Evolutionary conservation across 2,113 vertebrate genomes (phyloP).

Genomic region (Lamprologus tigripictilis): DNA sequence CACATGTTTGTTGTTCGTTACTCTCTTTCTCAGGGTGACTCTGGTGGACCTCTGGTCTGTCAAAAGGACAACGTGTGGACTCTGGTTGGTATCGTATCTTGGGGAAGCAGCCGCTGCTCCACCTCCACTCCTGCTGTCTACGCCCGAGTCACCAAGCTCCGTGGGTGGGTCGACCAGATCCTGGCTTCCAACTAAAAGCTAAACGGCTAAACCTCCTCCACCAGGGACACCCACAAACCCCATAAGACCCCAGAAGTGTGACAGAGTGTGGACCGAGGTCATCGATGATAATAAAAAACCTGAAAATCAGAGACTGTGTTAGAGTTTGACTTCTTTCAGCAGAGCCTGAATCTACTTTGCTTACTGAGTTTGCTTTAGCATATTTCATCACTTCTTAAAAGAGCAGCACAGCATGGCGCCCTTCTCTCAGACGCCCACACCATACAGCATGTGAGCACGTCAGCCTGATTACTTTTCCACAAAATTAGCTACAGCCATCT

Average conservation of each 20-base stretch:
- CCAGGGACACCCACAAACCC: background rate
- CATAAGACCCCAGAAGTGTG: background rate
- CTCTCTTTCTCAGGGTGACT: slow-evolving; percentile 56
- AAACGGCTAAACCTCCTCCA: accelerated
- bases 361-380: accelerated
- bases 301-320: background rate
- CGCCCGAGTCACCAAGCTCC: slow-evolving; percentile 66
- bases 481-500: accelerated
- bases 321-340: background rate
- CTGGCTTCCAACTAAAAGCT: slow-evolving; percentile 63
- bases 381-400: background rate
- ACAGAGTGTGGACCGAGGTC: accelerated
- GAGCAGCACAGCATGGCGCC: background rate
- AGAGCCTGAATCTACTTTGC: background rate
- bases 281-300: background rate
- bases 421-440: background rate
- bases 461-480: background rate
- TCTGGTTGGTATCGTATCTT: slow-evolving; percentile 70
- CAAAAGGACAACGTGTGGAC: slow-evolving; percentile 62
- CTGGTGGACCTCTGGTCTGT: slow-evolving; percentile 71
- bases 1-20: accelerated
- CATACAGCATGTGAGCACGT: background rate
- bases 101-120: slow-evolving; percentile 70
- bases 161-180: slow-evolving; percentile 67
- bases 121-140: slow-evolving; percentile 67